phyloP scores from a whole-genome alignment of 2,113 vertebrate species.

The Empidonax traillii region DNA sequence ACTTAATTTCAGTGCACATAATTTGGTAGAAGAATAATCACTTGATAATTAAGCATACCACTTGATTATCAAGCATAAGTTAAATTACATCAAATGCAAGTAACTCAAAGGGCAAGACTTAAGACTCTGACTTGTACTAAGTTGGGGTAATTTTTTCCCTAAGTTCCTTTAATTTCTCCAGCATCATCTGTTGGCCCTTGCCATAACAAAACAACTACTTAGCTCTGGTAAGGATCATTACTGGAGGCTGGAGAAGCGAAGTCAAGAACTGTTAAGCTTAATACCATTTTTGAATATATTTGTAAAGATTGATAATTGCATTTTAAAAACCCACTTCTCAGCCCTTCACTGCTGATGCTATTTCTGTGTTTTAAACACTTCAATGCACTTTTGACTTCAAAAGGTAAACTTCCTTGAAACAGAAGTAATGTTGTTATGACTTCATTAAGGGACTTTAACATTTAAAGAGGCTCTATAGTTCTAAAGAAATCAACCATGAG shows the following conservation, averaged over 20 bases:
- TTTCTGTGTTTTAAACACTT: background rate
- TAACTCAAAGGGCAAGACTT: background rate
- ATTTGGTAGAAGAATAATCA: background rate
- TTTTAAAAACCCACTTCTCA: background rate
- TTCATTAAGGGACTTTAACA: background rate
- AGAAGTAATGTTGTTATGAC: background rate
- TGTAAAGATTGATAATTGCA: background rate
- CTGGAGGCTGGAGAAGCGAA: background rate
- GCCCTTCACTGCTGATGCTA: background rate
- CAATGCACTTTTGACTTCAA: background rate
- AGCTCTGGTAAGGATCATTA: background rate
- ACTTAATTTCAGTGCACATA: background rate
- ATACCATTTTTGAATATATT: background rate
- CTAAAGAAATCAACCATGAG: background rate
- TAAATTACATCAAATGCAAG: background rate
- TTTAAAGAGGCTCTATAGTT: background rate
- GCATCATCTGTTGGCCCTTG: rapidly evolving
- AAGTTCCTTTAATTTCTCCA: background rate
- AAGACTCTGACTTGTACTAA: too few species aligned
- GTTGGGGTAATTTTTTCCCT: background rate
- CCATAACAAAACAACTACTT: background rate
- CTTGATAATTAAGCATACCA: background rate
- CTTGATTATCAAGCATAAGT: background rate
- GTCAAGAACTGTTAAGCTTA: background rate
- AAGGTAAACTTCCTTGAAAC: background rate